phyloP scores from a whole-genome alignment of 2,888 invertebrate species.

The Cheilosia pagana region DNA sequence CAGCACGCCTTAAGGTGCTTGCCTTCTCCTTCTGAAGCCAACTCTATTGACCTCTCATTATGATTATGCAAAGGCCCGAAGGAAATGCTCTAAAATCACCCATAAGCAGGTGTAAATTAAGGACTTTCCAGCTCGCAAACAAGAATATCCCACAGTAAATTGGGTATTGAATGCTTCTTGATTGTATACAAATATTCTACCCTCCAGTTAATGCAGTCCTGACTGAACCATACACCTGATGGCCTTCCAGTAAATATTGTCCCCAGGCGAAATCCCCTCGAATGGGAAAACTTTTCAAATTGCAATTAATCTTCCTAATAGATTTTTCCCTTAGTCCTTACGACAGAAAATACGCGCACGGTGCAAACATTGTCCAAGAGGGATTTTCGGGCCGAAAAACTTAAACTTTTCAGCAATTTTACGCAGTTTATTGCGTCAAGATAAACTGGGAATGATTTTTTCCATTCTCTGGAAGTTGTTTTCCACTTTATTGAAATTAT shows the following conservation, averaged over 20 bases:
- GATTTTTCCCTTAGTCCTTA: constrained; percentile 44
- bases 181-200: constrained; percentile 5
- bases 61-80: constrained; percentile 19
- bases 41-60: constrained; percentile 56
- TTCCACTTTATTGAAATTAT: constrained; percentile 4
- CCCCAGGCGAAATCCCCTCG: constrained; percentile 1
- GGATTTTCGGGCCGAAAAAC: not conserved
- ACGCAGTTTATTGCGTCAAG: constrained; percentile 69
- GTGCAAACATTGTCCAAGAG: constrained; percentile 24
- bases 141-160: constrained; percentile 1
- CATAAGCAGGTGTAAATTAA: constrained; percentile 36
- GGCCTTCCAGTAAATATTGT: not conserved
- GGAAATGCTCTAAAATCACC: constrained; percentile 9
- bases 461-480: constrained; percentile 19
- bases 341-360: not conserved
- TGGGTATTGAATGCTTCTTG: constrained; percentile 20
- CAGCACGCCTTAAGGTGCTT: constrained; percentile 29
- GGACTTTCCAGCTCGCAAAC: not conserved
- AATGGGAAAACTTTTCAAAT: constrained; percentile 62
- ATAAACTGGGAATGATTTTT: constrained; percentile 52
- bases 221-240: constrained; percentile 2
- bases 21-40: constrained; percentile 13
- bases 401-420: constrained; percentile 58
- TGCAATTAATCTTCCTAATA: constrained; percentile 64
- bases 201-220: not conserved